Conservation (phyloP, 2,797 vertebrate genomes). For the Cyclura pinguis region DNA sequence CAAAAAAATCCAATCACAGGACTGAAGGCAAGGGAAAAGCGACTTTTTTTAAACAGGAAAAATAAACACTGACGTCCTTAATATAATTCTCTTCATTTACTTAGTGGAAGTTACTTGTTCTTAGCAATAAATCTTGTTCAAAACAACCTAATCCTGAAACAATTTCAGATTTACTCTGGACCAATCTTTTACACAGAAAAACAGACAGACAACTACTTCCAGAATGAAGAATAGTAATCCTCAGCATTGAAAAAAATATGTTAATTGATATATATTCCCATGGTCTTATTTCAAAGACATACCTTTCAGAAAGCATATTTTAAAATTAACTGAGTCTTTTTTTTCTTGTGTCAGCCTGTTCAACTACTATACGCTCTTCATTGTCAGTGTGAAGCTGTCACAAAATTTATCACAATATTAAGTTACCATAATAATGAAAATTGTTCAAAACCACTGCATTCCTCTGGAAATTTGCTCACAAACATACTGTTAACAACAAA, state of each 20-base stretch:
- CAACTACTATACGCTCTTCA: background rate
- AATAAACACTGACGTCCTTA: background rate
- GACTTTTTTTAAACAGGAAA: background rate
- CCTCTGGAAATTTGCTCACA: constrained; percentile 34
- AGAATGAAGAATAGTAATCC: constrained; percentile 14
- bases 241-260: background rate
- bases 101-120: constrained; percentile 57
- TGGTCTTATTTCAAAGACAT: background rate
- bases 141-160: background rate
- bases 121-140: background rate
- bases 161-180: background rate
- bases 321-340: background rate
- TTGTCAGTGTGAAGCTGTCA: constrained; percentile 43
- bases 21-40: background rate
- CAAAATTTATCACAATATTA: constrained; percentile 20
- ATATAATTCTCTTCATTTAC: background rate
- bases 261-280: constrained; percentile 4
- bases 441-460: constrained; percentile 21
- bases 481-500: background rate
- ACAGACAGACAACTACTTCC: background rate
- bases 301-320: constrained; percentile 19
- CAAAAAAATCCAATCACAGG: background rate
- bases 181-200: background rate
- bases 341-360: constrained; percentile 42
- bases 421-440: constrained; percentile 20